These are phyloP conservation scores for Tupiocoris notatus DNA, from an alignment of 2,888 invertebrate species.

Conservation along the genomic window DNA sequence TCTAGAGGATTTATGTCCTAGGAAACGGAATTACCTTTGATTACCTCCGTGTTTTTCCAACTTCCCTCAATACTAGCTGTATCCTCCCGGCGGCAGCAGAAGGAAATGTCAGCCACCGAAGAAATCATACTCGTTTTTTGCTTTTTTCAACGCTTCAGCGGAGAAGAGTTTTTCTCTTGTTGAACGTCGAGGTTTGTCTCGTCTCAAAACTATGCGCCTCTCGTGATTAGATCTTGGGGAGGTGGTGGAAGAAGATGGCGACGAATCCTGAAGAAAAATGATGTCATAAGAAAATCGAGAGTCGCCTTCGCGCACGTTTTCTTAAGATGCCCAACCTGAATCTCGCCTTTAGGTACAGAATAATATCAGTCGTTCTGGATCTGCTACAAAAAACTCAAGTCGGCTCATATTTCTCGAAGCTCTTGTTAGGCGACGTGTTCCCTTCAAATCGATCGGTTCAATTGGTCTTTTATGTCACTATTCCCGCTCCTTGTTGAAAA, in stretches of 20 bases:
- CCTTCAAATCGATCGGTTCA: not conserved
- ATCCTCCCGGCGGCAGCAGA: not conserved
- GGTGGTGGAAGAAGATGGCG: constrained; percentile 10
- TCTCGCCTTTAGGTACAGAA: not conserved
- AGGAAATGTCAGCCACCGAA: constrained; percentile 17
- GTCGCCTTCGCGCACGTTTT: not conserved
- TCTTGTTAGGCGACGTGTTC: not conserved
- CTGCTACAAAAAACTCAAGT: not conserved
- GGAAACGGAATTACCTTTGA: constrained; percentile 39
- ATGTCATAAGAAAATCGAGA: not conserved
- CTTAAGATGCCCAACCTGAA: not conserved
- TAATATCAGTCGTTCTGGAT: not conserved
- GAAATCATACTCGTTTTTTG: not conserved
- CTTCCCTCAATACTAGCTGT: not conserved
- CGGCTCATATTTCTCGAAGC: not conserved
- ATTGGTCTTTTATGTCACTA: not conserved
- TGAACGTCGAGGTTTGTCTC: not conserved
- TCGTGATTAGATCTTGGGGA: constrained; percentile 33
- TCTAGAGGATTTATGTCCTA: constrained; percentile 30
- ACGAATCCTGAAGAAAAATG: not conserved
- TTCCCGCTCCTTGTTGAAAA: not conserved
- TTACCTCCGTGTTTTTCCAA: constrained; percentile 22
- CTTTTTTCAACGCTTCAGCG: not conserved
- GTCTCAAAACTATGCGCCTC: constrained; percentile 37
- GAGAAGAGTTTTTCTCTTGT: not conserved